Evolutionary conservation across 92 coral and sea anemone species (phyloP), one percentile per base, ranked within the genome.

Genomic region (Epizoanthus stellaris): DNA sequence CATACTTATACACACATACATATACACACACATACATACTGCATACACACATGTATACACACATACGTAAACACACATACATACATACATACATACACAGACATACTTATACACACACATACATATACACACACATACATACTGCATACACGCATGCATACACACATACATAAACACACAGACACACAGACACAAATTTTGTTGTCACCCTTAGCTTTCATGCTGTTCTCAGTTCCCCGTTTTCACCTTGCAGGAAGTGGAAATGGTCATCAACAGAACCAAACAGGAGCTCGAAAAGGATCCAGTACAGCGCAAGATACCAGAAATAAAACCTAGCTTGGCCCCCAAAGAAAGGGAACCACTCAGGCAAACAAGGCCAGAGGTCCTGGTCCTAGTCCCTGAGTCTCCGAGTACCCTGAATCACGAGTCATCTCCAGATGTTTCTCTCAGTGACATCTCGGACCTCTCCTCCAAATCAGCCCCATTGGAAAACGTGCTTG

Each of bases 231-330:
- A 2, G 9, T 11, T 62, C 30, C 39, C 59, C 9, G 10, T 11
- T 12, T 76, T 21, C 19, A 1, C 43, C 38, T 77, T 77, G 70
- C 76, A 94, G 98, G 98, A 94, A 36, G 98, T 94, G 21, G 98
- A 94, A 64, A 85, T 90, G 88, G 95, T 94, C 66, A 89, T 94
- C 67, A 87, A 87, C 49, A 88, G 89, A 74, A 94, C 95, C 3
- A 94, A 92, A 74, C 91, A 91, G 47, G 95, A 93, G 20, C 94
- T 93, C 66, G 91, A 88, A 20, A 69, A 88, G 53, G 82, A 61
- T 12, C 91, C 91, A 16, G 36, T 49, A 5, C 85, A 81, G 30
- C 65, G 34, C 45, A 65, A 52, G 64, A 67, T 75, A 13, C 83
- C 87, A 61, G 71, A 77, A 15, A 77, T 77, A 17, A 77, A 43